Conservation (phyloP, 2,888 invertebrate species). For the Drosophila gaucha region DNA sequence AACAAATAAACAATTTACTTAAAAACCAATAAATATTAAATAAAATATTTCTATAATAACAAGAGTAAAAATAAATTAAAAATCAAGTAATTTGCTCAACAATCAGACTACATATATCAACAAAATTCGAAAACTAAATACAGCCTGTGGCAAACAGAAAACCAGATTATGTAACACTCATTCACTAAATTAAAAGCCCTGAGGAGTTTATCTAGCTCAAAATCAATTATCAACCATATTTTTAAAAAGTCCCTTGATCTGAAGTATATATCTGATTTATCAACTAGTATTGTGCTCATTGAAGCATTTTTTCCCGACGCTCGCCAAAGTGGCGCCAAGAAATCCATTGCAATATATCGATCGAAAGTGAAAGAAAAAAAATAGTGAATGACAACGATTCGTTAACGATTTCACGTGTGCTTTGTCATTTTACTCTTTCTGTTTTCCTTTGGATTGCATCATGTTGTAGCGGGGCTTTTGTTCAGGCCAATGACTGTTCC, state of each 20-base stretch:
- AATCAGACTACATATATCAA: neutral
- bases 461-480: slow-evolving; percentile 2
- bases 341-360: slow-evolving; percentile 57
- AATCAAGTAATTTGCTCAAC: neutral
- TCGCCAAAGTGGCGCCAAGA: slow-evolving; percentile 36
- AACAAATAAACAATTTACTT: neutral
- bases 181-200: neutral
- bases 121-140: neutral
- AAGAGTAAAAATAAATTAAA: neutral
- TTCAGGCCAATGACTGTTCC: slow-evolving; percentile 21
- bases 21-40: neutral
- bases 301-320: slow-evolving; percentile 9
- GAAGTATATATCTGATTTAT: neutral
- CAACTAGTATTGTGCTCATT: neutral
- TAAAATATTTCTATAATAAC: too few species aligned
- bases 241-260: neutral
- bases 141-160: too few species aligned
- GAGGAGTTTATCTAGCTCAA: neutral
- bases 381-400: slow-evolving; percentile 19
- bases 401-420: slow-evolving; percentile 23
- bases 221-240: neutral
- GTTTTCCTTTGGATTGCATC: slow-evolving; percentile 2
- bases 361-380: slow-evolving; percentile 17
- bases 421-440: slow-evolving; percentile 11
- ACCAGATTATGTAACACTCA: rapidly evolving